Base-by-base conservation (phyloP, 2,797 vertebrate genomes). In the Argyrosomus regius region DNA sequence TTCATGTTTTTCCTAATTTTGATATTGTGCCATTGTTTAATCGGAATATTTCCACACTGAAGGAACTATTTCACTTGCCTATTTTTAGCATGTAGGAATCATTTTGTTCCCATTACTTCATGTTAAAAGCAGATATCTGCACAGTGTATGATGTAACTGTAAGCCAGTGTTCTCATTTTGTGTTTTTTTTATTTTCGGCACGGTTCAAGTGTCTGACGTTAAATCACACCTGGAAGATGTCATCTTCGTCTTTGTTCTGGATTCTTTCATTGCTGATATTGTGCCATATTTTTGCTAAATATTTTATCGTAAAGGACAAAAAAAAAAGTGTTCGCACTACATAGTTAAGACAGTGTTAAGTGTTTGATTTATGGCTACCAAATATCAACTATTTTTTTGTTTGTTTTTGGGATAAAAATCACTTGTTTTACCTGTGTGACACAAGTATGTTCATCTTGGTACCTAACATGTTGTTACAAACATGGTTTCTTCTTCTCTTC, bases 401-500 rank as follows among this genome's bases (percentile, higher is more conserved):
- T 48, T 46, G 48, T 72, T 50, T 76, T 77, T 61, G 59, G 24
- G 63, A 43, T 69, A 65, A 50, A 70, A 60, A 77, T 76, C 11
- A 50, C n/a, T 86, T 67, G 74, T 83, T 90, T 82, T 75, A 90
- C 83, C 70, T 83, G 88, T 90, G 85, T 65, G 67, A 78, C 28
- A 59, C 91, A 75, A 89, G 91, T 91, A 50, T 87, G 78, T 87
- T 89, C 75, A 82, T 89, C 81, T 90, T 70, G 86, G 90, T 95
- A 94, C 88, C 84, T 80, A 94, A 92, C 93, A 94, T 96, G 94
- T 95, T 94, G 93, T 95, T 92, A 86, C 91, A 94, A 93, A 95
- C 93, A 94, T 95, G 93, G 88, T 93, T 89, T 91, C 88, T 90
- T 93, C 90, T 93, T 95, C 93, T 94, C 94, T 95, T 95, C 93